These are phyloP conservation scores for Corythucha ciliata DNA, from an alignment of 2,888 invertebrate species.

Conservation along the genomic window DNA sequence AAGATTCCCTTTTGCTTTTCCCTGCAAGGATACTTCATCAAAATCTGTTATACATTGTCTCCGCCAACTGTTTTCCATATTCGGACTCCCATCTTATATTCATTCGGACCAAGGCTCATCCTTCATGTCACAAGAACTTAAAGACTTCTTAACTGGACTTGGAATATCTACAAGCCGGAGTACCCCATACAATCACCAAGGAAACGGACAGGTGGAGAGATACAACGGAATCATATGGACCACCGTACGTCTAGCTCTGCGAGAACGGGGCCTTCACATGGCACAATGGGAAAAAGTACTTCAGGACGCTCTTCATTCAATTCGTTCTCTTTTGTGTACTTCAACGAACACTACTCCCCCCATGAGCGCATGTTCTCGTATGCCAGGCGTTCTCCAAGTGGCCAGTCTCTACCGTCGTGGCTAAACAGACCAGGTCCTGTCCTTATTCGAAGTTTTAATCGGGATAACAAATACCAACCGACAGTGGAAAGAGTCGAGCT, in stretches of 20 bases:
- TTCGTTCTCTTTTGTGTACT: slow-evolving; percentile 30
- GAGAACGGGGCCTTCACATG: slow-evolving; percentile 8
- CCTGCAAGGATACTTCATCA: slow-evolving; percentile 15
- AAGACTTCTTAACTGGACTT: background rate
- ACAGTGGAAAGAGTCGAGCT: slow-evolving; percentile 30
- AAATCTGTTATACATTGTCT: slow-evolving; percentile 19
- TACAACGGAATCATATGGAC: slow-evolving; percentile 9
- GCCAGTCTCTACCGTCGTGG: slow-evolving; percentile 9
- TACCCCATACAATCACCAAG: slow-evolving; percentile 16
- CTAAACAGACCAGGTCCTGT: slow-evolving; percentile 6
- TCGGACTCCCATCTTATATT: slow-evolving; percentile 12
- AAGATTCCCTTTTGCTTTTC: slow-evolving; percentile 10
- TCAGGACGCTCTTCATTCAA: slow-evolving; percentile 27
- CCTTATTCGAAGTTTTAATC: background rate
- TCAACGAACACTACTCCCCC: slow-evolving; percentile 29
- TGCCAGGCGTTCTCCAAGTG: slow-evolving; percentile 1
- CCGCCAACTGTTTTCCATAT: slow-evolving; percentile 1
- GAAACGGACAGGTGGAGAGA: slow-evolving; percentile 6
- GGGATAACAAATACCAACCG: slow-evolving; percentile 28
- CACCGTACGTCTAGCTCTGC: slow-evolving; percentile 22
- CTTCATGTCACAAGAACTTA: slow-evolving; percentile 11
- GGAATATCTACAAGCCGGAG: slow-evolving; percentile 18
- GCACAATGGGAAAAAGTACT: slow-evolving; percentile 27
- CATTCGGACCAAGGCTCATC: slow-evolving; percentile 8
- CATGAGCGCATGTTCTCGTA: slow-evolving; percentile 26